Evolutionary conservation across 2,797 vertebrate species (phyloP).

Genomic region (Cryptoblepharus egeriae): DNA sequence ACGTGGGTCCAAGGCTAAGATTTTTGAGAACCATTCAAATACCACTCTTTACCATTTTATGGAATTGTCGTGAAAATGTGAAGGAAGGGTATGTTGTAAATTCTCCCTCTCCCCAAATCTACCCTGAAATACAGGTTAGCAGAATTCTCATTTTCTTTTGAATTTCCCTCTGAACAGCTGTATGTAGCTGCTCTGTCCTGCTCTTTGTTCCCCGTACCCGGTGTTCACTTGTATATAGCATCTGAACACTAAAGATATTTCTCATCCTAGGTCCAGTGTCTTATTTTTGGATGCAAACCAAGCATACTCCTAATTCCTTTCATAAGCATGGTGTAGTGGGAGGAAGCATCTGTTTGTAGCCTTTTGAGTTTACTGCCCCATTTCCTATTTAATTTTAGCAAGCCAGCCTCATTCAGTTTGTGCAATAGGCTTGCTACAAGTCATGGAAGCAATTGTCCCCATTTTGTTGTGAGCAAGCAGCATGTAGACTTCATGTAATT

Average conservation of each 20-base stretch:
- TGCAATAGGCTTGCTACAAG: neutral
- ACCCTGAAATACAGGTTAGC: neutral
- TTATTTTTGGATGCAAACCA: neutral
- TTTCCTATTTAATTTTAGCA: constrained; percentile 35
- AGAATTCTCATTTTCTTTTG: neutral
- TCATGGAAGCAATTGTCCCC: neutral
- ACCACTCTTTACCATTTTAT: neutral
- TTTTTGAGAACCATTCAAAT: no score
- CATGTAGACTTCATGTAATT: no score
- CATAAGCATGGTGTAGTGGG: neutral
- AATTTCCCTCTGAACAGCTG: neutral
- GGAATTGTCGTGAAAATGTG: no score
- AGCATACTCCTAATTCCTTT: neutral
- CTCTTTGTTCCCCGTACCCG: neutral
- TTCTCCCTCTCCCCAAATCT: no score
- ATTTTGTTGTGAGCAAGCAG: no score
- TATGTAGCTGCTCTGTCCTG: neutral
- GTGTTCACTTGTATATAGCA: neutral
- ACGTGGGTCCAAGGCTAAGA: no score
- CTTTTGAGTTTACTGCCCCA: neutral
- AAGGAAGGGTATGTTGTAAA: neutral
- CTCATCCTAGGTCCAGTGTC: neutral
- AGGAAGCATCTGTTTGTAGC: constrained; percentile 22
- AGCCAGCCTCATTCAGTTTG: neutral
- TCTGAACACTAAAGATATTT: neutral